phyloP scores from a whole-genome alignment of 2,113 vertebrate genomes.

The Gallinago media region DNA sequence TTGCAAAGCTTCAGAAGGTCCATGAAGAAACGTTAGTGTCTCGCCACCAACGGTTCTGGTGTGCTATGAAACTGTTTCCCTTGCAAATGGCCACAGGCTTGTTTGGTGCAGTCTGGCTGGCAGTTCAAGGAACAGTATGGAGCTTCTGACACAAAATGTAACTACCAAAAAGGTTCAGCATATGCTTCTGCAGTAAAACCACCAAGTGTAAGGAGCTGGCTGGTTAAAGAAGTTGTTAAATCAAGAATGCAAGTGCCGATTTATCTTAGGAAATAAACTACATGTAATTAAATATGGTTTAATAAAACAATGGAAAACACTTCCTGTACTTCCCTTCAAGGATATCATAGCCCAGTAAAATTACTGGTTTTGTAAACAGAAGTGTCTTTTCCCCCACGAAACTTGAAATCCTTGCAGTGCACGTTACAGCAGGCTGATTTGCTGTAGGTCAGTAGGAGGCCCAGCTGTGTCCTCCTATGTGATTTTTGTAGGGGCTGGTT shows the following conservation, averaged over 20 bases:
- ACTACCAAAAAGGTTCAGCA: background rate
- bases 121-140: background rate
- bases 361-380: background rate
- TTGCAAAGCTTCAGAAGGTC: background rate
- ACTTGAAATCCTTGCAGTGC: background rate
- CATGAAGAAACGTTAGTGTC: rapidly evolving
- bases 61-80: background rate
- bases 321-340: background rate
- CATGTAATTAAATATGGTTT: background rate
- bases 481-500: rapidly evolving
- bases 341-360: background rate
- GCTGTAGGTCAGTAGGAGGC: background rate
- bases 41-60: background rate
- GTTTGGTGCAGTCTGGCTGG: background rate
- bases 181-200: background rate
- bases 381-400: background rate
- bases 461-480: background rate
- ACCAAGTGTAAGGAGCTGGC: background rate
- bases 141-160: background rate
- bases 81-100: background rate
- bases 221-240: background rate
- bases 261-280: background rate
- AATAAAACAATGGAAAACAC: background rate
- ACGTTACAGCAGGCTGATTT: rapidly evolving
- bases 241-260: background rate